Base-by-base conservation (phyloP, 2,113 vertebrate species). In the Caretta caretta region DNA sequence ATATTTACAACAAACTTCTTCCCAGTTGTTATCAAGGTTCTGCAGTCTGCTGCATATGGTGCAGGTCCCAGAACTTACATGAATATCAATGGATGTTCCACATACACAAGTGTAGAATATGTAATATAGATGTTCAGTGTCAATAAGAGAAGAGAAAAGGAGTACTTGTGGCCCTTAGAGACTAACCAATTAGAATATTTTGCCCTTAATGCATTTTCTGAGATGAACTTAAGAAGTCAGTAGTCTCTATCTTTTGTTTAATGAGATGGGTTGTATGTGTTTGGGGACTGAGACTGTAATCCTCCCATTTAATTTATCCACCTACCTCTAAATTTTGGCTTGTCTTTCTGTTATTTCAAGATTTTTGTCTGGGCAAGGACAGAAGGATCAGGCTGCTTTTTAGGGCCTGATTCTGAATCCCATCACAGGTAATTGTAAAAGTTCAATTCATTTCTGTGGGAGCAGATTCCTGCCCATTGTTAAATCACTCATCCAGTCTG, bases 81-180 rank as follows among this genome's bases (percentile, higher is more conserved):
- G 25, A 51, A 59, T 87, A 84, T 84, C 83, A 84, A 11, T 10
- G 50, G 5, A 75, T 75, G 38, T 62, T 75, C 11, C 12, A 51
- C 1, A 19, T 51, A 56, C 0, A 2, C 4, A 75, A 35, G 25
- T 84, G 24, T 2, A 81, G 50, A 17, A 0, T 49, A 16, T 51
- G 69, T 1, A 2, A 84, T 4, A 65, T 79, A 92, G 81, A 14
- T 22, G 46, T 5, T 31, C 13, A 49, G 29, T 62, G 59, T 62
- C 8, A 1, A 75, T 35, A 12, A 49, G 25, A 76, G 46, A 46
- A 9, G 20, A 42, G 38, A 42, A 42, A 42, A 42, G 38, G 38
- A 42, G 38, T 42, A 42, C 38, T 42, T 42, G 38, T 42, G 38
- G 38, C 38, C 38, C 38, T 42, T 42, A 42, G 38, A 42, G 38